These are phyloP conservation scores for Ispidina lecontei DNA, from an alignment of 2,797 vertebrate species.

Conservation along the genomic window DNA sequence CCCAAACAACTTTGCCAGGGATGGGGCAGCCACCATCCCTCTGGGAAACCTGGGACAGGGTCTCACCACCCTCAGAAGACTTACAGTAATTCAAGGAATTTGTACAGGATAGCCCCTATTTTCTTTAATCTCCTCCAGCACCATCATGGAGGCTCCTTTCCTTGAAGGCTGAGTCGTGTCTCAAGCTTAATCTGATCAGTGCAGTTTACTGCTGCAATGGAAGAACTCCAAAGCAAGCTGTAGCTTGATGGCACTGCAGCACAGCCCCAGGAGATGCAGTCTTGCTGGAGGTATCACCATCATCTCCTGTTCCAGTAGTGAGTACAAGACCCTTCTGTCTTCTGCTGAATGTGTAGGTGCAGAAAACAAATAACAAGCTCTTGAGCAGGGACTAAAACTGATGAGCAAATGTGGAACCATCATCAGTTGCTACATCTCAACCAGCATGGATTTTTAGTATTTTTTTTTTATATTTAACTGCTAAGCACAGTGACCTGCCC, in stretches of 20 bases:
- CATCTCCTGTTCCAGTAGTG: neutral
- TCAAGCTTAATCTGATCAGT: neutral
- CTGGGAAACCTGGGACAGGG: neutral
- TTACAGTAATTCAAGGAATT: neutral
- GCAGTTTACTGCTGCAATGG: neutral
- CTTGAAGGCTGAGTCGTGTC: neutral
- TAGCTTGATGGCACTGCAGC: neutral
- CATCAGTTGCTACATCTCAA: neutral
- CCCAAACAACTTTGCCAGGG: neutral
- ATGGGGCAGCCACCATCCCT: neutral
- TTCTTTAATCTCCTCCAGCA: neutral
- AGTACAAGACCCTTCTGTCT: neutral
- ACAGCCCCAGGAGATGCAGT: neutral
- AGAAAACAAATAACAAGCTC: neutral
- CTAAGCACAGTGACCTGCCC: neutral
- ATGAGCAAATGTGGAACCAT: neutral
- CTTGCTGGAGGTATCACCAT: neutral
- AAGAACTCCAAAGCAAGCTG: neutral
- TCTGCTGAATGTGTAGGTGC: neutral
- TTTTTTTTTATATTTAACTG: neutral
- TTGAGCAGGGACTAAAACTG: neutral
- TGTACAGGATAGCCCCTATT: neutral
- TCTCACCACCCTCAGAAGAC: neutral
- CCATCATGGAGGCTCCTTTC: neutral
- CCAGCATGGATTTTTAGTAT: neutral